Evolutionary conservation across 2,797 vertebrate genomes (phyloP).

Genomic region (Melanotaenia boesemani): DNA sequence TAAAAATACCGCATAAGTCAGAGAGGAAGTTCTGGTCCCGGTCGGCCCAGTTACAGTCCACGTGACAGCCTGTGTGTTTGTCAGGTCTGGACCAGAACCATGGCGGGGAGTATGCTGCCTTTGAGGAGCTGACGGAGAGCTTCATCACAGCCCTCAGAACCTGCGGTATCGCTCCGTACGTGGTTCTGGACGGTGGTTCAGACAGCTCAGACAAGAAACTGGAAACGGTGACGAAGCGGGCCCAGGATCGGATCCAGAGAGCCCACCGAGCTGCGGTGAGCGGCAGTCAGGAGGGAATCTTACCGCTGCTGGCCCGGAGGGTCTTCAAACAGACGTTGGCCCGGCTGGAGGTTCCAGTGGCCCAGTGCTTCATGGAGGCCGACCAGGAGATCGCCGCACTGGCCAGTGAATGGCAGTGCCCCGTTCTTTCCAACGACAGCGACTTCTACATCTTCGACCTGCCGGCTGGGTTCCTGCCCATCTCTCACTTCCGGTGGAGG

Average conservation of each 20-base stretch:
- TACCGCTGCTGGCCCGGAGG: conserved; percentile 78
- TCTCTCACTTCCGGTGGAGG: conserved; percentile 84
- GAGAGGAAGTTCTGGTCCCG: not conserved
- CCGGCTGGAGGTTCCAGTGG: conserved; percentile 79
- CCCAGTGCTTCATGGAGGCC: conserved; percentile 87
- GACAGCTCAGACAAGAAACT: conserved; percentile 82
- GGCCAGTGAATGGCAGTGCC: conserved; percentile 87
- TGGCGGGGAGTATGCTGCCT: conserved; percentile 88
- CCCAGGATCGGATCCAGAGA: conserved; percentile 61
- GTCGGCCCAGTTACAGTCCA: too few species aligned
- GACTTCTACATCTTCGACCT: conserved; percentile 90
- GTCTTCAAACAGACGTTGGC: conserved; percentile 86
- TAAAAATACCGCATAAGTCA: not conserved
- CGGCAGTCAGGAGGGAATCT: conserved; percentile 25
- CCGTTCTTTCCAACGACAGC: conserved; percentile 87
- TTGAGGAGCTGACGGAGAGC: conserved; percentile 62
- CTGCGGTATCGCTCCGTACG: conserved; percentile 83
- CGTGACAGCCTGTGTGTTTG: not conserved
- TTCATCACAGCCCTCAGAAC: conserved; percentile 82
- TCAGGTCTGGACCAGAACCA: conserved; percentile 77
- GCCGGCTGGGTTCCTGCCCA: conserved; percentile 82
- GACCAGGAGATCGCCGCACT: conserved; percentile 86
- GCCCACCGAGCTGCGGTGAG: conserved; percentile 71
- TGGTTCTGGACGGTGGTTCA: conserved; percentile 87
- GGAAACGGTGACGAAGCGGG: conserved; percentile 67